Conservation (phyloP, 2,888 invertebrate genomes). For the Lycophotia porphyrea region DNA sequence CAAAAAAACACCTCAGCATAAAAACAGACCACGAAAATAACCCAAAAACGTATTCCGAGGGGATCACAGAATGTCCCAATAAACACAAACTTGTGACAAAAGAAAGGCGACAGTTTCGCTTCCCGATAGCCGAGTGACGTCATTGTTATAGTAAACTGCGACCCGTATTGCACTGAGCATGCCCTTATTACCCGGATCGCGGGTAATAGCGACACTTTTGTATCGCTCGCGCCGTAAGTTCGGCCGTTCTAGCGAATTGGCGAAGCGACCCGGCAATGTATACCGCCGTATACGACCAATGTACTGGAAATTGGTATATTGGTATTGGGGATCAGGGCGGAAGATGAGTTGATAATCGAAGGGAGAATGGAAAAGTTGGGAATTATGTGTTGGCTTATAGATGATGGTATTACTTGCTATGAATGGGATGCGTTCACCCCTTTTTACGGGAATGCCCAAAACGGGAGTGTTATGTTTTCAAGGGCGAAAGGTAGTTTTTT, state of each 20-base stretch:
- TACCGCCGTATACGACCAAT: slow-evolving; percentile 44
- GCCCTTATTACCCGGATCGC: slow-evolving; percentile 53
- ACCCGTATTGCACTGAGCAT: slow-evolving; percentile 56
- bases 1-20: slow-evolving; percentile 12
- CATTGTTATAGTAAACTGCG: slow-evolving; percentile 54
- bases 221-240: slow-evolving; percentile 59
- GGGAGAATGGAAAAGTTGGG: slow-evolving; percentile 52
- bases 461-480: background rate
- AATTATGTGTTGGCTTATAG: slow-evolving; percentile 33
- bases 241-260: slow-evolving; percentile 55
- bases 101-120: slow-evolving; percentile 47
- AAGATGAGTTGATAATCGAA: slow-evolving; percentile 60
- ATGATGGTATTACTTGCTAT: background rate
- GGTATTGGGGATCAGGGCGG: slow-evolving; percentile 45
- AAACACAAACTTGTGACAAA: slow-evolving; percentile 64
- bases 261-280: slow-evolving; percentile 50
- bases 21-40: slow-evolving; percentile 14
- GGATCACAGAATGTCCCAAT: slow-evolving; percentile 41
- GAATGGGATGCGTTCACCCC: slow-evolving; percentile 2
- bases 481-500: background rate
- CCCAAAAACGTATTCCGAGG: slow-evolving; percentile 33
- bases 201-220: slow-evolving; percentile 57
- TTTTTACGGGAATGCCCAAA: background rate
- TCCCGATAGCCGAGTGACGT: slow-evolving; percentile 51
- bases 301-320: slow-evolving; percentile 64